These are phyloP conservation scores for Aphaenogaster ashmeadi DNA, from an alignment of 1,140 invertebrate species.

Conservation along the genomic window DNA sequence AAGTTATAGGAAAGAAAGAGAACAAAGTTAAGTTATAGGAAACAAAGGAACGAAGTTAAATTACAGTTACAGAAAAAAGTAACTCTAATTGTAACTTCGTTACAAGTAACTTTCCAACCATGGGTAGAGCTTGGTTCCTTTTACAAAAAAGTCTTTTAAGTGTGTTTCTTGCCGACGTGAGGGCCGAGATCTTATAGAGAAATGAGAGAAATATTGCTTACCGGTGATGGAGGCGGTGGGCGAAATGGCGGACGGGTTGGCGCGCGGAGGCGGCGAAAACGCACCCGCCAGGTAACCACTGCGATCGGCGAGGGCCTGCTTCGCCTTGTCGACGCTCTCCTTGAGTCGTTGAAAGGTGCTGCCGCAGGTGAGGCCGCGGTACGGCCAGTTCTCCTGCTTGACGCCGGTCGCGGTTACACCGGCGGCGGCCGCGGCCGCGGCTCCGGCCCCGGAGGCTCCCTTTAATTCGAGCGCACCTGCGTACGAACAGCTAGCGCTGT, in stretches of 20 bases:
- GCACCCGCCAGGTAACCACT: constrained; percentile 86
- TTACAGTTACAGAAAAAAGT: no score
- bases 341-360: constrained; percentile 95
- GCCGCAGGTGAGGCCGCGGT: constrained; percentile 85
- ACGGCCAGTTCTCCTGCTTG: constrained; percentile 88
- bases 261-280: constrained; percentile 85
- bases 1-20: no score
- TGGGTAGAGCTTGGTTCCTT: neutral
- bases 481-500: constrained; percentile 95
- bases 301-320: constrained; percentile 91
- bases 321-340: constrained; percentile 95
- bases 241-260: constrained; percentile 84
- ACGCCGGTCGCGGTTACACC: constrained; percentile 83
- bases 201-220: constrained; percentile 72
- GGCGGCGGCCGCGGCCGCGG: constrained; percentile 83
- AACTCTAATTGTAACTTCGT: no score
- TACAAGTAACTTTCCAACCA: no score
- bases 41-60: no score
- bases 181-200: neutral
- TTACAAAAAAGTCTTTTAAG: neutral
- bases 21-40: no score
- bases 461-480: constrained; percentile 94
- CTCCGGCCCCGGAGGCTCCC: constrained; percentile 87
- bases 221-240: constrained; percentile 84
- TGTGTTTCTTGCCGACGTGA: neutral